Percentiles rank a stretch among this genome's conserved stretches.
phyloP scores from a whole-genome alignment of 1,140 invertebrate species.

The Pseudobourletiella spinata region DNA sequence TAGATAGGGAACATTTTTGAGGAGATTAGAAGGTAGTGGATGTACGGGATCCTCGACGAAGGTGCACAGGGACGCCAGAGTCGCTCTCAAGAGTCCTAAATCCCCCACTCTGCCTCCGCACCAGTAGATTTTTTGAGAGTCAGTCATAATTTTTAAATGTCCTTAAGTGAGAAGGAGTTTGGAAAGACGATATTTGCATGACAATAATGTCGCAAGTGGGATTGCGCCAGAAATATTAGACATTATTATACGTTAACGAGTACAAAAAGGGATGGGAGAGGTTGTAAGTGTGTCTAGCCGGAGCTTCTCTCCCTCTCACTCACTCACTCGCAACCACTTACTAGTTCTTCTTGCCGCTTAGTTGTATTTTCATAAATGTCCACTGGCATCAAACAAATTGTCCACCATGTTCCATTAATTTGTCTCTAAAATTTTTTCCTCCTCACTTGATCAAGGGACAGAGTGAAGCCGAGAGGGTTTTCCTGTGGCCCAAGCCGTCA shows the following conservation, averaged over 20 bases:
- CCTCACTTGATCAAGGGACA: conserved; percentile 10
- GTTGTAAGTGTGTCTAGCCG: too few species aligned
- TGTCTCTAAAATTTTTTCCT: conserved; percentile 19
- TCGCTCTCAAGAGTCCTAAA: too few species aligned
- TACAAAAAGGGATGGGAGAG: too few species aligned
- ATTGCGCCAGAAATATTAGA: conserved; percentile 17
- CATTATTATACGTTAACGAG: background rate
- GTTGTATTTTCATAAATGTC: conserved; percentile 16
- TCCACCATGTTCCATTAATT: conserved; percentile 19
- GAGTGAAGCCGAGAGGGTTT: too few species aligned
- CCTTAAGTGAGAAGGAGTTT: conserved; percentile 14
- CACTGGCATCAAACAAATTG: conserved; percentile 17
- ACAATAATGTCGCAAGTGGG: conserved; percentile 21
- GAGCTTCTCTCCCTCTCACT: too few species aligned
- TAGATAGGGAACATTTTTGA: too few species aligned
- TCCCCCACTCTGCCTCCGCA: too few species aligned
- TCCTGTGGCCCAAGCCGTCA: too few species aligned
- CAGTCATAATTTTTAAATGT: conserved; percentile 24
- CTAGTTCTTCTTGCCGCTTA: background rate
- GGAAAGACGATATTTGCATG: conserved; percentile 24
- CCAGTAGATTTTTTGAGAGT: background rate
- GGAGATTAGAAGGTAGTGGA: too few species aligned
- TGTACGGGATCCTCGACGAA: too few species aligned
- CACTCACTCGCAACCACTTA: too few species aligned
- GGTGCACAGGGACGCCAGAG: too few species aligned